phyloP scores from a whole-genome alignment of 2,797 vertebrate genomes.

The Crocidura indochinensis region DNA sequence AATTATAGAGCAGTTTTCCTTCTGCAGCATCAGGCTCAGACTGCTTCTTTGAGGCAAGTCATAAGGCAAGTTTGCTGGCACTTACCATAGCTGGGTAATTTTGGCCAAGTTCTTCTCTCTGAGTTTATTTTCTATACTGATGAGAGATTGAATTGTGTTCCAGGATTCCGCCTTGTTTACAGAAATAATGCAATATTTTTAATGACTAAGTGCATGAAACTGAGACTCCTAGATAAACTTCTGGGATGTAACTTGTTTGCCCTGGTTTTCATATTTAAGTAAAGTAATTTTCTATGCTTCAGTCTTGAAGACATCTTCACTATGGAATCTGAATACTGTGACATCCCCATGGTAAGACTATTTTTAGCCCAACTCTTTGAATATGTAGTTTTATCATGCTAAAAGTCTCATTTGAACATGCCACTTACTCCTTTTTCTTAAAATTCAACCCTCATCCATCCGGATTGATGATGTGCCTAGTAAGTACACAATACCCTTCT shows the following conservation, averaged over 20 bases:
- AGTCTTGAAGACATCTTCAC: neutral
- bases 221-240: conserved; percentile 27
- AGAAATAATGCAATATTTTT: neutral
- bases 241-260: neutral
- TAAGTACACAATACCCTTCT: neutral
- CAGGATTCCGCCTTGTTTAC: neutral
- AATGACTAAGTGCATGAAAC: neutral
- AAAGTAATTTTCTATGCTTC: conserved; percentile 33
- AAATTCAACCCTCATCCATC: neutral
- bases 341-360: neutral
- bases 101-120: neutral
- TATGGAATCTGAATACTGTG: too few relatives aligned
- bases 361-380: neutral
- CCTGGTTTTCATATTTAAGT: neutral
- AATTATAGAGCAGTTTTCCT: neutral
- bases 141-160: neutral
- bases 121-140: neutral
- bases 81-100: neutral
- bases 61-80: neutral
- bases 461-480: neutral
- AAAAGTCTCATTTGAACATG: neutral
- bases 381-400: neutral
- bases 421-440: neutral
- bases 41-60: neutral
- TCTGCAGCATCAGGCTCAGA: neutral